Percentiles rank a stretch among this genome's conserved stretches.
Conservation (phyloP, 2,888 invertebrate genomes). For the Lasioglossum lativentre region DNA sequence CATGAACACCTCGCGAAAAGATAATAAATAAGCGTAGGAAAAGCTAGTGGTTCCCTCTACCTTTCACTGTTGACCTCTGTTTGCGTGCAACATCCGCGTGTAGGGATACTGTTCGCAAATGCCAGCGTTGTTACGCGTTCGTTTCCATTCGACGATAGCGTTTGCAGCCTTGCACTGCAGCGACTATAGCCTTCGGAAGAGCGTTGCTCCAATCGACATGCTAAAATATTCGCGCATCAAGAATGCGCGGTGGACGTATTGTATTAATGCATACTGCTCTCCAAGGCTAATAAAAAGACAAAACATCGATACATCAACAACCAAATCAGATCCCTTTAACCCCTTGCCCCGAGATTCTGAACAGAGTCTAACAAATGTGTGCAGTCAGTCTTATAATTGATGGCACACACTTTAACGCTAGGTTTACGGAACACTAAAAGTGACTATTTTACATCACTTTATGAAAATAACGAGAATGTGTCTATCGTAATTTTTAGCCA, state of each 20-base stretch:
- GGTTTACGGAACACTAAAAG: too few relatives aligned
- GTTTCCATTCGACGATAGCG: slow-evolving; percentile 11
- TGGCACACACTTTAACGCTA: too few relatives aligned
- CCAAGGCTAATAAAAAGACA: too few relatives aligned
- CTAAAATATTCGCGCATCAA: neutral
- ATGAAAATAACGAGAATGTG: too few relatives aligned
- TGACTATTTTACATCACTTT: too few relatives aligned
- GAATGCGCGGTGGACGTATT: neutral
- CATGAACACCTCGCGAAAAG: neutral
- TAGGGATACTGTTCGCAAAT: slow-evolving; percentile 61
- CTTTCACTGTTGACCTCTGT: slow-evolving; percentile 79
- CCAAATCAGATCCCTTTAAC: too few relatives aligned
- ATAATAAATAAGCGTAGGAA: slow-evolving; percentile 20
- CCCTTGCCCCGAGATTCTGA: too few relatives aligned
- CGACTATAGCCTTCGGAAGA: neutral
- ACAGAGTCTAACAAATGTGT: too few relatives aligned
- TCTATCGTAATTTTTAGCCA: too few relatives aligned
- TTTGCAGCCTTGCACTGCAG: neutral
- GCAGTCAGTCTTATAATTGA: too few relatives aligned
- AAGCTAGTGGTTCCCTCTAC: slow-evolving; percentile 48
- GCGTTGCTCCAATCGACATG: neutral
- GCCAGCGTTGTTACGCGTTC: slow-evolving; percentile 44
- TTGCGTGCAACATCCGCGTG: slow-evolving; percentile 39
- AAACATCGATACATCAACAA: too few relatives aligned
- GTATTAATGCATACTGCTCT: too few relatives aligned